Evolutionary conservation across 2,888 invertebrate genomes (phyloP), one percentile per base, ranked within the genome.

Genomic region (Empis livida): DNA sequence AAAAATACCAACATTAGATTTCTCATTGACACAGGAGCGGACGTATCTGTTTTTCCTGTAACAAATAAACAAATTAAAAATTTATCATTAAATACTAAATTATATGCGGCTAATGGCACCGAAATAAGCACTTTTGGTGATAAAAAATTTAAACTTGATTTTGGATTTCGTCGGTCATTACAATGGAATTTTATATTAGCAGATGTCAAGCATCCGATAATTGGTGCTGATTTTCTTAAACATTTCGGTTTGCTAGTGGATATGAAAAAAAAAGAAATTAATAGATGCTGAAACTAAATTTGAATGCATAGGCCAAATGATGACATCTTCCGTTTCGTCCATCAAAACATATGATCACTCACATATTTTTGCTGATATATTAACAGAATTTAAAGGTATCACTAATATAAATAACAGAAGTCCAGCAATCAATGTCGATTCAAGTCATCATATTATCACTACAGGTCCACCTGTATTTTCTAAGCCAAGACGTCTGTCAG

Each of bases 401-500:
- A 42, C 35, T 1, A 17, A 17, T 11, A 15, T 32, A 13, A 9
- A 16, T 16, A 17, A 35, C 14, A 5, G n/a, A 13, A 17, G 4
- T 13, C 11, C 5, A 15, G 11, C 14, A 20, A 20, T 30, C 6
- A 42, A 30, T 13, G 39, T 39, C 14, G 5, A 13, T 2, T 15
- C 43, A 10, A 32, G 42, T 6, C 46, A 49, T 45, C 23, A 35
- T n/a, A 48, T 51, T 31, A 17, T 14, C 11, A 49, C 49, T n/a
- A 40, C 35, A 6, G 54, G 51, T 5, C 53, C 46, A 31, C 50
- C 51, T 3, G 45, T 52, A 1, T 42, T 42, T 16, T 37, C 43
- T 2, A 45, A 48, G 10, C 50, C 53, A 10, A 51, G 57, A 11
- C 47, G 51, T 10, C 50, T 70, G 1, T 55, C 58, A 2, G 63